These are phyloP conservation scores for Acropora tenuis DNA, from an alignment of 64 coral and sea anemone species.

Conservation along the genomic window DNA sequence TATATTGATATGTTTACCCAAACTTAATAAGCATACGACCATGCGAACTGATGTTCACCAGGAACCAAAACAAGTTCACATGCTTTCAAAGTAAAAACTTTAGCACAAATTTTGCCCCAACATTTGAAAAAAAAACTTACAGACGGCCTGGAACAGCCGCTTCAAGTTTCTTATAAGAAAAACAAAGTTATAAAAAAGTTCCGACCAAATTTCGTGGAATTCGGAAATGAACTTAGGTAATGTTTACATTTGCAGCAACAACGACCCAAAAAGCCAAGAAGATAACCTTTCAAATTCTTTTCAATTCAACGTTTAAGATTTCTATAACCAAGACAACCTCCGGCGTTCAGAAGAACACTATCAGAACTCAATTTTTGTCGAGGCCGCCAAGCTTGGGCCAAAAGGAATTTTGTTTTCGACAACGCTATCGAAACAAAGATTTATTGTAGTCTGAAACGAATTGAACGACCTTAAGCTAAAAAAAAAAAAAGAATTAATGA, in stretches of 20 bases:
- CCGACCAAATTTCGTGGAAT: not conserved
- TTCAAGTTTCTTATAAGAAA: not conserved
- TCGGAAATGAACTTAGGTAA: not conserved
- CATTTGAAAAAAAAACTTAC: not conserved
- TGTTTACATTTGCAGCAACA: too few relatives aligned
- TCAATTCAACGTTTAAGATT: not conserved
- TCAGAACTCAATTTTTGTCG: too few relatives aligned
- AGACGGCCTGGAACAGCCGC: not conserved
- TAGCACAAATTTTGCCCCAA: not conserved
- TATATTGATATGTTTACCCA: constrained; percentile 10
- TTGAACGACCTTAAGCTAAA: not conserved
- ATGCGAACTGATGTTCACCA: not conserved
- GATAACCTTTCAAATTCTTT: not conserved
- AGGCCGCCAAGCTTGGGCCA: too few relatives aligned
- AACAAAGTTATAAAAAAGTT: not conserved
- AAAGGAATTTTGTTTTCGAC: too few relatives aligned
- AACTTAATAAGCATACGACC: not conserved
- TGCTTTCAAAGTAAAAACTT: not conserved
- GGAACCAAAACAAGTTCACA: too few relatives aligned
- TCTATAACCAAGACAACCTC: not conserved
- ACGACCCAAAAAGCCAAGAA: too few relatives aligned
- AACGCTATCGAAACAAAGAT: too few relatives aligned
- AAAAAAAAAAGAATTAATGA: not conserved
- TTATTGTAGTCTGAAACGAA: not conserved
- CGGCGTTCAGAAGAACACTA: too few relatives aligned